Conservation (phyloP, 2,888 invertebrate genomes). For the Acleris literana region DNA sequence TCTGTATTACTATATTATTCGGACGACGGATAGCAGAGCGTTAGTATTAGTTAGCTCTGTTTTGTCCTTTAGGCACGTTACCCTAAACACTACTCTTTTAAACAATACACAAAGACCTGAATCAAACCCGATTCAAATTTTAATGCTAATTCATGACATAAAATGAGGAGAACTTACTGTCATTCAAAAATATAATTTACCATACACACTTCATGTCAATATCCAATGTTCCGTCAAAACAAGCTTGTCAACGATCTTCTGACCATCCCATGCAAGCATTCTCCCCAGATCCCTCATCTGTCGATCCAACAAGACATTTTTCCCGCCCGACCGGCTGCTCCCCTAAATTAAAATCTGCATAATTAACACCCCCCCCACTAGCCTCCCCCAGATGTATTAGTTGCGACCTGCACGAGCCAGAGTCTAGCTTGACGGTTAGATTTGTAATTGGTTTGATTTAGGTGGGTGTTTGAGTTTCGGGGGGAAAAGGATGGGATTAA, state of each 20-base stretch:
- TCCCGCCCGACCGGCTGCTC: conserved; percentile 35
- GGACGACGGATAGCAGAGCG: too few species aligned
- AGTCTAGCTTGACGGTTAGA: conserved; percentile 29
- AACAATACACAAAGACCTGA: too few species aligned
- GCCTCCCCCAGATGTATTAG: conserved; percentile 39
- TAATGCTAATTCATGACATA: too few species aligned
- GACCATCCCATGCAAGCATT: neutral
- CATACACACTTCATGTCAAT: too few species aligned
- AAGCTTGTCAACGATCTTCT: neutral
- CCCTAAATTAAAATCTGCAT: conserved; percentile 48
- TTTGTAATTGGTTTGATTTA: conserved; percentile 32
- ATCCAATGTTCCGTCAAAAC: neutral
- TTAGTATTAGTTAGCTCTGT: too few species aligned
- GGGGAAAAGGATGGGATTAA: conserved; percentile 14
- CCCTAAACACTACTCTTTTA: too few species aligned
- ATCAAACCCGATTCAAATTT: too few species aligned
- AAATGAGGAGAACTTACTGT: too few species aligned
- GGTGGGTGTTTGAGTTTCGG: conserved; percentile 24
- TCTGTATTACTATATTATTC: too few species aligned
- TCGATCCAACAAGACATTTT: conserved; percentile 43
- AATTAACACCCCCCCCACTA: conserved; percentile 41
- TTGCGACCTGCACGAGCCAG: conserved; percentile 37
- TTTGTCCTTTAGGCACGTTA: too few species aligned
- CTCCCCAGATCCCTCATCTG: conserved; percentile 27
- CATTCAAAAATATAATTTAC: too few species aligned